Evolutionary conservation across 2,888 invertebrate species (phyloP), one percentile per base, ranked within the genome.

Genomic region (Nomada fabriciana): DNA sequence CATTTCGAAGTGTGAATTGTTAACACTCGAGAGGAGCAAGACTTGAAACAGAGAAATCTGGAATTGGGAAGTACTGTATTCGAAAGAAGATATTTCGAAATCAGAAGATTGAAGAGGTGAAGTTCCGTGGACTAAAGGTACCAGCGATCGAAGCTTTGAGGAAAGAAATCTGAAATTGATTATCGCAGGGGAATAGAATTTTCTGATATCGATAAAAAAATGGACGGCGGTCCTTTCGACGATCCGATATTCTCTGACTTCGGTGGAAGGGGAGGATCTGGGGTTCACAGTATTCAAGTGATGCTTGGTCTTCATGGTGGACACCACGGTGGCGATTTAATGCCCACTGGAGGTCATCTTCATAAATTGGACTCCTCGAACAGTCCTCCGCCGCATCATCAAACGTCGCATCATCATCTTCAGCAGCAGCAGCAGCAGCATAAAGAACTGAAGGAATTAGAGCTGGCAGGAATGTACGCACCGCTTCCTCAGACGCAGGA

Each of bases 171-270:
- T 36, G 36, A 36, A 0, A 36, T 36, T 36, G 15, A 11, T 47
- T 47, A 15, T 47, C 47, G 13, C 13, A 47, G 47, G 10, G 1
- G 13, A 47, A 47, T 10, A 10, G 47, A 10, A 47, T 13, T 4
- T 9, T 5, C 36, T 0, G 7, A 36, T 36, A 36, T 36, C 36
- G 36, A 36, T 7, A 36, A 23, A 50, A 94, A 94, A 94, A 96
- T 97, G 97, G 97, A 97, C 94, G 96, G 94, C 87, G 94, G 94
- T 69, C 95, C 95, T 50, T 95, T 97, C 94, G 97, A 97, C 93
- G 97, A 97, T 92, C 96, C 97, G 91, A 96, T 97, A 92, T 97
- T 97, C 94, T 95, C 96, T 86, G 97, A 97, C 94, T 97, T 97
- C 91, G 94, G 95, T 47, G 95, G 95, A 88, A 94, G 96, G 13